Evolutionary conservation across 2,888 invertebrate species (phyloP).

Genomic region (Zaprionus obscuricornis): DNA sequence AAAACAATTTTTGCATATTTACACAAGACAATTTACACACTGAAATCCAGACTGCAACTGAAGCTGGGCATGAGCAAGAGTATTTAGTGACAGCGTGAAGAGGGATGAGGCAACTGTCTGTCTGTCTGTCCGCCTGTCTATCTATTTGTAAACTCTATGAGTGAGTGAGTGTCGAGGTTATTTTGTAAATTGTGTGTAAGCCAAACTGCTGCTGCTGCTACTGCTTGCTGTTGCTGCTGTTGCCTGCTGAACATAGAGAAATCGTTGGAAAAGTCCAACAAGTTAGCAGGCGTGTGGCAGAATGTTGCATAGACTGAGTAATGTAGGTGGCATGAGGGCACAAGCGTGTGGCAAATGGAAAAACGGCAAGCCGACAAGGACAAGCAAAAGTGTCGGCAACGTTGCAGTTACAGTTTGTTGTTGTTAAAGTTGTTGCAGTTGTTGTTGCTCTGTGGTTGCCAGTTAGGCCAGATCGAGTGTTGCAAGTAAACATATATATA

Average conservation of each 20-base stretch:
- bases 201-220: conserved; percentile 58
- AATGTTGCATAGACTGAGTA: conserved; percentile 14
- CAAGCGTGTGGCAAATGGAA: conserved; percentile 41
- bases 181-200: conserved; percentile 75
- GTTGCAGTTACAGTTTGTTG: conserved; percentile 27
- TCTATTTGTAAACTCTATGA: conserved; percentile 44
- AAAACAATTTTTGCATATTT: conserved; percentile 60
- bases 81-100: not conserved
- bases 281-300: conserved; percentile 51
- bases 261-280: conserved; percentile 63
- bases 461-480: conserved; percentile 31
- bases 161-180: conserved; percentile 61
- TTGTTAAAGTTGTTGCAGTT: conserved; percentile 45
- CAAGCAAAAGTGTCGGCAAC: conserved; percentile 57
- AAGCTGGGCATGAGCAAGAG: not conserved
- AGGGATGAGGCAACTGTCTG: not conserved
- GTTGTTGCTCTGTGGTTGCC: conserved; percentile 42
- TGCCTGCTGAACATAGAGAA: conserved; percentile 48
- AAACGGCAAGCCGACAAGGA: conserved; percentile 53
- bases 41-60: conserved; percentile 24
- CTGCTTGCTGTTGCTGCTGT: conserved; percentile 13
- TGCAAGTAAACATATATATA: conserved; percentile 28
- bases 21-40: conserved; percentile 69
- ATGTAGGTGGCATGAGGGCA: conserved; percentile 4
- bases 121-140: conserved; percentile 26